A percentile compares a stretch with the other conserved stretches of the same genome.
Evolutionary conservation across 2,113 vertebrate genomes (phyloP).

Genomic region (Pitta sordida): DNA sequence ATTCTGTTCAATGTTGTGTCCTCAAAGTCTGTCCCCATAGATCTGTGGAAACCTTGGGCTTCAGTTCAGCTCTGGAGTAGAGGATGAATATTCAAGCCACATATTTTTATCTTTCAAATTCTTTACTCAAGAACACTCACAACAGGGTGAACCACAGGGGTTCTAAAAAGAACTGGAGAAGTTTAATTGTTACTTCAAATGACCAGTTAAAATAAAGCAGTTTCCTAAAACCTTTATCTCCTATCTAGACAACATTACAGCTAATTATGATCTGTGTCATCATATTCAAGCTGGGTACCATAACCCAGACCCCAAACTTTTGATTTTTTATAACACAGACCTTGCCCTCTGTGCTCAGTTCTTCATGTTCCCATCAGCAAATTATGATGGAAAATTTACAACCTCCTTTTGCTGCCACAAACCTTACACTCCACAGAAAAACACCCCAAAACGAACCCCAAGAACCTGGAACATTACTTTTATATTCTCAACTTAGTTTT

Average conservation of each 20-base stretch:
- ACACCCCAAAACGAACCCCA: background rate
- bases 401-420: background rate
- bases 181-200: background rate
- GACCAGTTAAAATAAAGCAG: background rate
- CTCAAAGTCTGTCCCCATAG: background rate
- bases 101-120: background rate
- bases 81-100: background rate
- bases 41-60: background rate
- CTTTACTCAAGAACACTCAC: background rate
- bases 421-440: background rate
- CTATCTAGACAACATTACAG: background rate
- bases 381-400: background rate
- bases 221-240: background rate
- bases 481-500: background rate
- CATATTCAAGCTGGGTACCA: background rate
- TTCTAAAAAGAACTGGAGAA: background rate
- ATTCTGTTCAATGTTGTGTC: slow-evolving; percentile 21
- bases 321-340: background rate
- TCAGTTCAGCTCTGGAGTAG: background rate
- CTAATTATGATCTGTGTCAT: background rate
- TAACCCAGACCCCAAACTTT: background rate
- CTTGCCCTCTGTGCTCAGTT: background rate
- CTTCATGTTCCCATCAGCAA: background rate
- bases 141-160: background rate
- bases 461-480: background rate